phyloP scores from a whole-genome alignment of 2,797 vertebrate genomes.

The Ibycter americanus region DNA sequence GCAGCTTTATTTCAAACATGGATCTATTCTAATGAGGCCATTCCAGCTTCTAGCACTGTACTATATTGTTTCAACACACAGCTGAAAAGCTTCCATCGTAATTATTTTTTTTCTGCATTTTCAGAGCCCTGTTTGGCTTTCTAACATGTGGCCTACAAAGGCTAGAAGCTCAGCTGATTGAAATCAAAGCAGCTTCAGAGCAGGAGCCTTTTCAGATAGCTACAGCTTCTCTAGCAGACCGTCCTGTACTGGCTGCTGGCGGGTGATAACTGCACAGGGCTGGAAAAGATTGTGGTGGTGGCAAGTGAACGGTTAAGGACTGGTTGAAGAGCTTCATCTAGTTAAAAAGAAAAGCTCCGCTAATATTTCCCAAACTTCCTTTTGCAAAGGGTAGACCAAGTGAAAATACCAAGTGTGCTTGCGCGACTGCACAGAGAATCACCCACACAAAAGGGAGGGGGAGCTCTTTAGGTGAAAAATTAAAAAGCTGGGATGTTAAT shows the following conservation, averaged over 20 bases:
- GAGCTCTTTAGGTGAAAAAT: background rate
- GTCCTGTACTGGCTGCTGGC: background rate
- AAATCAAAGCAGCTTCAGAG: background rate
- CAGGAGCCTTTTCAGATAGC: background rate
- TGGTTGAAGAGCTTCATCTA: background rate
- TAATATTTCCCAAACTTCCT: background rate
- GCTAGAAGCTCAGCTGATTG: background rate
- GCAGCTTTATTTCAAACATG: background rate
- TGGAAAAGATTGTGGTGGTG: background rate
- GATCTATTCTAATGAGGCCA: background rate
- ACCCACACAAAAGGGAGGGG: background rate
- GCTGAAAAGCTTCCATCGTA: background rate
- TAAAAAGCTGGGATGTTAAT: background rate
- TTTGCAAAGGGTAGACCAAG: background rate
- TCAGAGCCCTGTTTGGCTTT: background rate
- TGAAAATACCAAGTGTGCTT: accelerated
- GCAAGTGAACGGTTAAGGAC: background rate
- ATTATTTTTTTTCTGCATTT: background rate
- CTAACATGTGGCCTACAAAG: background rate
- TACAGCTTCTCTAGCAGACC: background rate
- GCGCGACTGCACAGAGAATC: background rate
- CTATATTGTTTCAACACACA: background rate
- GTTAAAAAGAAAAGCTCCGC: background rate
- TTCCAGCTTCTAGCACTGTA: background rate
- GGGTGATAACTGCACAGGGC: background rate